Percentiles rank a stretch among this genome's conserved stretches.
Conservation (phyloP, 2,113 vertebrate genomes). For the Menura novaehollandiae region DNA sequence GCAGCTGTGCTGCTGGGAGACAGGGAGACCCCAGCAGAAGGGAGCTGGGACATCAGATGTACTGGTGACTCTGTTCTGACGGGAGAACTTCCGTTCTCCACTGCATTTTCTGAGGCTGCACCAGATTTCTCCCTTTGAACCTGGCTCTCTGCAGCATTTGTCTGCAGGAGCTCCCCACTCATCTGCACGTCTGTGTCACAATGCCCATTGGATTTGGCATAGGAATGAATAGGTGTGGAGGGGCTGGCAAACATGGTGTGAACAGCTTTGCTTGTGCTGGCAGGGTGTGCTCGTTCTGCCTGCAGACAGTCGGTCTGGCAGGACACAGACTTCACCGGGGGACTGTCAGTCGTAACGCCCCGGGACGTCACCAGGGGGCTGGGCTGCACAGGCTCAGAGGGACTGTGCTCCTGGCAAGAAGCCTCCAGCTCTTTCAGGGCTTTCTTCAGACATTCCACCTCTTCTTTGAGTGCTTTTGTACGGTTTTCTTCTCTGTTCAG, state of each 20-base stretch:
- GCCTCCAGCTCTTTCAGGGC: slow-evolving; percentile 72
- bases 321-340: slow-evolving; percentile 50
- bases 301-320: slow-evolving; percentile 80
- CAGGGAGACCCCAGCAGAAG: slow-evolving; percentile 64
- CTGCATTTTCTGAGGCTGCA: slow-evolving; percentile 58
- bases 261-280: neutral
- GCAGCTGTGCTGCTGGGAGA: slow-evolving; percentile 88
- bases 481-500: slow-evolving; percentile 86
- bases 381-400: neutral
- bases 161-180: neutral
- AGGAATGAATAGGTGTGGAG: slow-evolving; percentile 30
- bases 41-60: slow-evolving; percentile 64
- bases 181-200: slow-evolving; percentile 46
- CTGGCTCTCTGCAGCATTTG: slow-evolving; percentile 14
- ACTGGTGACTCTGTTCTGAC: slow-evolving; percentile 44
- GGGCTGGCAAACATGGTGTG: neutral
- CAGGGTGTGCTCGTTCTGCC: slow-evolving; percentile 50
- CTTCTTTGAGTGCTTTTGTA: slow-evolving; percentile 81
- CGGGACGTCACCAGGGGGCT: neutral
- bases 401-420: neutral
- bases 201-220: slow-evolving; percentile 84
- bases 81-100: slow-evolving; percentile 77
- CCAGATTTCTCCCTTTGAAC: slow-evolving; percentile 59
- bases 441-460: slow-evolving; percentile 81
- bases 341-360: slow-evolving; percentile 53